These are phyloP conservation scores for Pagrus major DNA, from an alignment of 2,113 vertebrate species.

Conservation along the genomic window DNA sequence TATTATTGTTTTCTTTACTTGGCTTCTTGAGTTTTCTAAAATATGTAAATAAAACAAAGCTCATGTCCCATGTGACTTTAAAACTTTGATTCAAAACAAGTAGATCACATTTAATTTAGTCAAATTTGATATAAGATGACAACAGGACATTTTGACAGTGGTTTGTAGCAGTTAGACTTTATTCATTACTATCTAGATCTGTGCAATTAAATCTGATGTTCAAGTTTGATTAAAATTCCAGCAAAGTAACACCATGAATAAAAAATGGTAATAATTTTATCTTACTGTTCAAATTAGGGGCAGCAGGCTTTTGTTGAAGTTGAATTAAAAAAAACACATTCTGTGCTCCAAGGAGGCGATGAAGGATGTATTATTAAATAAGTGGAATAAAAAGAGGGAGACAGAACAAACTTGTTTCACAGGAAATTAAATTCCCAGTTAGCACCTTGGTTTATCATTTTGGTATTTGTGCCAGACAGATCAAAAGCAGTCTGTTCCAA, in stretches of 20 bases:
- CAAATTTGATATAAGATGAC: not conserved
- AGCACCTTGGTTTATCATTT: not conserved
- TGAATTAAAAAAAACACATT: not conserved
- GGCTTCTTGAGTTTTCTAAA: not conserved
- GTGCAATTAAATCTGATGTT: not conserved
- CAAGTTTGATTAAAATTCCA: not conserved
- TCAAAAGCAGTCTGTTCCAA: conserved; percentile 2
- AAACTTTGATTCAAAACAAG: not conserved
- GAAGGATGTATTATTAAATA: not conserved
- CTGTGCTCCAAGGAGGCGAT: not conserved
- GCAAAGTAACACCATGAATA: not conserved
- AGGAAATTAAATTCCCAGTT: not conserved
- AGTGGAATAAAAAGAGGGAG: not conserved
- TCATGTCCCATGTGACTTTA: not conserved
- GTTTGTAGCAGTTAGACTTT: not conserved
- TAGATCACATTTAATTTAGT: not conserved
- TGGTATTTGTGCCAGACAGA: not conserved
- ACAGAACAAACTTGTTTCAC: not conserved
- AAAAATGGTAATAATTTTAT: not conserved
- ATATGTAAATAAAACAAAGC: not conserved
- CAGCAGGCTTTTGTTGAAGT: not conserved
- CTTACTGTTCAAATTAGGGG: not conserved
- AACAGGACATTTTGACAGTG: too few relatives aligned
- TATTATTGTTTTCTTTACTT: not conserved
- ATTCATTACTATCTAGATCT: not conserved